Conservation (phyloP, 2,888 invertebrate species). For the Ceraclea dissimilis region DNA sequence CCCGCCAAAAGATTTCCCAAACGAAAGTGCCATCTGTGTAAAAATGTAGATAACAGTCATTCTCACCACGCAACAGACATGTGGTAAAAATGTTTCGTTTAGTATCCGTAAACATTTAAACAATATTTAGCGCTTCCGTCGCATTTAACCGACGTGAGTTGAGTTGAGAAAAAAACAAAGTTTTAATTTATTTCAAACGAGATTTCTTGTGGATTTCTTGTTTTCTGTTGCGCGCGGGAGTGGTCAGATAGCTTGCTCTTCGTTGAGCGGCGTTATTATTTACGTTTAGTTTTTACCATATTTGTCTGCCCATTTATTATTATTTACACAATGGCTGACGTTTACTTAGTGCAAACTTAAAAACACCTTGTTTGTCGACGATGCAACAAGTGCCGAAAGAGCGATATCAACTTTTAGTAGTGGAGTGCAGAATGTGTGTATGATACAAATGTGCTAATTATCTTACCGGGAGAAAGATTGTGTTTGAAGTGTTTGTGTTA, state of each 20-base stretch:
- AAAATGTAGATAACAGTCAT: no score
- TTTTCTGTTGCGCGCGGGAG: background rate
- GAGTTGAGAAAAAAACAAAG: background rate
- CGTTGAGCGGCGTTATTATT: background rate
- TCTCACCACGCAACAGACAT: no score
- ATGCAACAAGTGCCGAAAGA: background rate
- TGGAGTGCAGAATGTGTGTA: background rate
- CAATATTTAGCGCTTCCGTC: no score
- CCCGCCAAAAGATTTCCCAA: no score
- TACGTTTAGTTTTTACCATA: no score
- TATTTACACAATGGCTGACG: background rate
- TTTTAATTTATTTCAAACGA: background rate
- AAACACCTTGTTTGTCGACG: background rate
- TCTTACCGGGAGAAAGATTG: background rate
- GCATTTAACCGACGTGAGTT: background rate
- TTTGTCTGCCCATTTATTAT: background rate
- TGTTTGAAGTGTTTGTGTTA: slow-evolving; percentile 1
- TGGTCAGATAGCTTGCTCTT: background rate
- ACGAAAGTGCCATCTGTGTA: no score
- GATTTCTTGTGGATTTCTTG: slow-evolving; percentile 1
- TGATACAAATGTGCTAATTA: background rate
- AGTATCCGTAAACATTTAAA: no score
- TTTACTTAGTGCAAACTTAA: background rate
- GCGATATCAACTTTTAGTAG: no score
- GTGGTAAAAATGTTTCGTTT: no score